These are phyloP conservation scores for Ahaetulla prasina DNA, from an alignment of 2,113 vertebrate genomes.

Conservation along the genomic window DNA sequence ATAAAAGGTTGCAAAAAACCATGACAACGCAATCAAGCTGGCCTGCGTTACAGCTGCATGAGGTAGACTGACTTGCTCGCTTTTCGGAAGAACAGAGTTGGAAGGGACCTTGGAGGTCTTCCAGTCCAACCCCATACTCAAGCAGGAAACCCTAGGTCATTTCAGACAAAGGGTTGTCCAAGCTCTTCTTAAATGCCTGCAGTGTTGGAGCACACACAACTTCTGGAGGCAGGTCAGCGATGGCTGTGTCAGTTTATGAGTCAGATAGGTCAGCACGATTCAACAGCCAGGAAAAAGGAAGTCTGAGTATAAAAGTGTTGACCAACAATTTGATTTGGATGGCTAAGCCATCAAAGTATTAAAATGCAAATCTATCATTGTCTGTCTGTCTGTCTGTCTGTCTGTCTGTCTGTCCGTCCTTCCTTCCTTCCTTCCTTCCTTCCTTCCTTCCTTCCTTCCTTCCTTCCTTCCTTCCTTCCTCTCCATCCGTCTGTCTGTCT, in stretches of 20 bases:
- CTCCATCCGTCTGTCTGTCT: too few species aligned
- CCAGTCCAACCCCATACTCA: background rate
- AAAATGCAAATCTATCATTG: background rate
- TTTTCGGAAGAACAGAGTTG: background rate
- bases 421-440: too few species aligned
- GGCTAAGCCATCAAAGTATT: background rate
- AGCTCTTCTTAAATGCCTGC: background rate
- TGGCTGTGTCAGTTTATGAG: background rate
- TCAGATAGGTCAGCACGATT: too few species aligned
- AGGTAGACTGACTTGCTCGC: background rate
- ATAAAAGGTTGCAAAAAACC: background rate
- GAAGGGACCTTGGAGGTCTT: background rate
- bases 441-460: too few species aligned
- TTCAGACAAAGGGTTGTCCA: background rate
- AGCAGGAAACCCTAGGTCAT: background rate
- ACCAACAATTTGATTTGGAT: background rate
- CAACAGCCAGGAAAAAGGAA: too few species aligned
- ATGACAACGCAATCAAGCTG: background rate
- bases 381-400: fast-evolving
- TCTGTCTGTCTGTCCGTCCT: fast-evolving
- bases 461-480: too few species aligned
- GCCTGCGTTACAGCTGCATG: background rate
- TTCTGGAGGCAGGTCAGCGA: background rate
- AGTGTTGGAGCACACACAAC: background rate
- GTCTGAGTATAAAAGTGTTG: background rate